Evolutionary conservation across 2,113 vertebrate species (phyloP), one percentile per base, ranked within the genome.

Genomic region (Chrysochloris asiatica): DNA sequence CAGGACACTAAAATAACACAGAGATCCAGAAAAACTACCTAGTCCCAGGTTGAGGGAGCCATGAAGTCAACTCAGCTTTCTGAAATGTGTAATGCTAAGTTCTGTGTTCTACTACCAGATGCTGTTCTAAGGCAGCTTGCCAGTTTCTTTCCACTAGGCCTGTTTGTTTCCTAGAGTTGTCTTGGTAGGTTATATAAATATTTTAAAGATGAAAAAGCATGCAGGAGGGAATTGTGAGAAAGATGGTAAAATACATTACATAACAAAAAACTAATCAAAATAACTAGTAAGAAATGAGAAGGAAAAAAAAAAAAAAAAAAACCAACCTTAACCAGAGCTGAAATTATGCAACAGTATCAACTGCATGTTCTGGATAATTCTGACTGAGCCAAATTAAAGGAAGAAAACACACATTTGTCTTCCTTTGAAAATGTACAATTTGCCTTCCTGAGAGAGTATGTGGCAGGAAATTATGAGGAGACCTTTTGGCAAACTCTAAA

Each of bases 161-260:
- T 92, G 50, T n/a, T 89, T 83, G 30, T 89, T 94, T 93, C 75
- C 86, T 16, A 73, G 33, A 86, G 69, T 67, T 94, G 47, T 52
- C 38, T 73, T 91, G 52, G n/a, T 71, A 65, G 61, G 54, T 33
- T 65, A 67, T 54, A 43, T 36, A 94, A 87, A 85, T 75, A 93
- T 88, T 87, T 87, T 76, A 90, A 83, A 14, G 33, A 65, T 78
- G 36, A 87, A 71, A 86, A 79, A 71, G 1, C 14, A 63, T 24
- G 8, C n/a, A 54, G 33, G 33, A 65, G 59, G 14, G 45, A 71
- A 91, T 88, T 89, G 10, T 93, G 41, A 77, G 48, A 91, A 84
- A 45, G 45, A 85, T 13, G 7, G 38, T 69, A 16, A 36, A 59
- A 17, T 67, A 28, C 71, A 86, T 82, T 59, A 63, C 5, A 43